phyloP scores from a whole-genome alignment of 2,888 invertebrate genomes.

The Apamea epomidion region DNA sequence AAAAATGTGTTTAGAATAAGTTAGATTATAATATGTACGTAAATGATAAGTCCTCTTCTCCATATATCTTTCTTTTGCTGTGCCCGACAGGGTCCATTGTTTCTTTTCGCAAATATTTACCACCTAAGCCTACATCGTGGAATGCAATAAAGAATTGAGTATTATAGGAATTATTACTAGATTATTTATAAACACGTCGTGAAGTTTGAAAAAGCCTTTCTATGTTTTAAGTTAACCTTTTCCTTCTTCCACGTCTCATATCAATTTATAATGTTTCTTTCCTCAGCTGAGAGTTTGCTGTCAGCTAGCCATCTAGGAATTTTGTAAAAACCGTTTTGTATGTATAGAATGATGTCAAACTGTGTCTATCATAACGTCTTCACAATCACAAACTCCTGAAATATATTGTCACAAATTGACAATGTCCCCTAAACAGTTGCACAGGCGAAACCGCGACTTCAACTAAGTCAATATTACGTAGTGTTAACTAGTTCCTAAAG shows the following conservation, averaged over 20 bases:
- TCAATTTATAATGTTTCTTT: not conserved
- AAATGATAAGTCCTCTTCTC: too few species aligned
- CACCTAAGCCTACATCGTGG: too few species aligned
- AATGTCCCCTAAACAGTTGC: not conserved
- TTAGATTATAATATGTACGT: too few species aligned
- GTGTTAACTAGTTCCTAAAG: constrained; percentile 39
- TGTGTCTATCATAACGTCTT: not conserved
- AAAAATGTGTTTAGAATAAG: too few species aligned
- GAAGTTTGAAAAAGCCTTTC: not conserved
- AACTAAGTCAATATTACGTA: constrained; percentile 26
- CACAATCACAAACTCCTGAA: not conserved
- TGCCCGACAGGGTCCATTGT: too few species aligned
- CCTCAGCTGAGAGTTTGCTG: not conserved
- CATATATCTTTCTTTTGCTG: too few species aligned
- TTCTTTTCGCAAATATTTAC: too few species aligned
- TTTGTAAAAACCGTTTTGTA: not conserved
- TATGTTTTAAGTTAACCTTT: not conserved
- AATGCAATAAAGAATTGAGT: too few species aligned
- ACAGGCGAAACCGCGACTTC: not conserved
- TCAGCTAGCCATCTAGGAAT: not conserved
- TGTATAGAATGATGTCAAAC: not conserved
- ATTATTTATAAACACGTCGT: not conserved
- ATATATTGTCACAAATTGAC: not conserved
- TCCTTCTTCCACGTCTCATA: too few species aligned
- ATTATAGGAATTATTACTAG: too few species aligned